Conservation (phyloP, 2,113 vertebrate genomes). For the Chaenogobius annularis region DNA sequence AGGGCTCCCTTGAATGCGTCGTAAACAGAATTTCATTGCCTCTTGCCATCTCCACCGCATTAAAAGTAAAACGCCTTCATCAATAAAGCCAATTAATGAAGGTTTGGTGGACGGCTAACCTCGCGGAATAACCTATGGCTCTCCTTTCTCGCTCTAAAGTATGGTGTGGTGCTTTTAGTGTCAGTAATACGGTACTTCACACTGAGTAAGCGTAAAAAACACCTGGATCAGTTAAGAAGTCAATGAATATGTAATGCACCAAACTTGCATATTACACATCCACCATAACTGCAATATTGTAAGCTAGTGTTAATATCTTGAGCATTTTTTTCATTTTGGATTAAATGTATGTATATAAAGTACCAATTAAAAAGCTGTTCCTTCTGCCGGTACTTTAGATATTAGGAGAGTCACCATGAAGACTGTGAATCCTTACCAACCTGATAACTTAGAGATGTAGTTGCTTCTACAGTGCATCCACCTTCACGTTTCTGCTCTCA, state of each 20-base stretch:
- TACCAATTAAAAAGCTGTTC: too few relatives aligned
- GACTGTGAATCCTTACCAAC: too few relatives aligned
- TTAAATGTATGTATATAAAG: too few relatives aligned
- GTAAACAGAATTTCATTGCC: slow-evolving; percentile 62
- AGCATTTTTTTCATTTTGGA: too few relatives aligned
- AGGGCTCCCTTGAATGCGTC: slow-evolving; percentile 37
- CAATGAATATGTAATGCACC: neutral
- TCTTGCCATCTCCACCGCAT: slow-evolving; percentile 34
- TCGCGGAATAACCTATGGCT: slow-evolving; percentile 29
- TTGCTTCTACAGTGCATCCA: too few relatives aligned
- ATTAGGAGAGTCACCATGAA: too few relatives aligned
- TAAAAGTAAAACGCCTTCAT: slow-evolving; percentile 48
- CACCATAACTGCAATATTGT: too few relatives aligned
- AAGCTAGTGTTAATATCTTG: too few relatives aligned
- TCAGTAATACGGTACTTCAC: slow-evolving; percentile 5
- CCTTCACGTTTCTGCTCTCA: neutral
- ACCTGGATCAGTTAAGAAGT: neutral
- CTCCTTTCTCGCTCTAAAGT: slow-evolving; percentile 15
- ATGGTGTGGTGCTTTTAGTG: neutral
- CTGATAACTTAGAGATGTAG: neutral
- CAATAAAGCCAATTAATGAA: slow-evolving; percentile 52
- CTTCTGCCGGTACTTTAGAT: too few relatives aligned
- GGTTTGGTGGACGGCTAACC: slow-evolving; percentile 41
- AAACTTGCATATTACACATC: too few relatives aligned
- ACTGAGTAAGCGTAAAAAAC: neutral